Evolutionary conservation across 1,140 invertebrate species (phyloP).

Genomic region (Micrasema longulum): DNA sequence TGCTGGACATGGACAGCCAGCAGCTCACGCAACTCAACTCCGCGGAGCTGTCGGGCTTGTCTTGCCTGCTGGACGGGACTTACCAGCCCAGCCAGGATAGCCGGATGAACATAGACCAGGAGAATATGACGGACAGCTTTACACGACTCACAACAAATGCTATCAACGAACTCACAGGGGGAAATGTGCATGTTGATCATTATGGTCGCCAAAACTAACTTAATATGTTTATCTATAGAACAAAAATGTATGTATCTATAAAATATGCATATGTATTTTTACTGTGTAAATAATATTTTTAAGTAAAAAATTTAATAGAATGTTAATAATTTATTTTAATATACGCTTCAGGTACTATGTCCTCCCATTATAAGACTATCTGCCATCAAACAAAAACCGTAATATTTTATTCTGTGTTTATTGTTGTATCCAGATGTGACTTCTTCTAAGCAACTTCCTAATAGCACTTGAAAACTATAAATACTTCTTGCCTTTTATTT

Average conservation of each 20-base stretch:
- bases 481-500: too few species aligned
- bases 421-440: too few species aligned
- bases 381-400: too few species aligned
- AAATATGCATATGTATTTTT: constrained; percentile 30
- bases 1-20: constrained; percentile 65
- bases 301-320: constrained; percentile 13
- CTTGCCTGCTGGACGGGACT: constrained; percentile 46
- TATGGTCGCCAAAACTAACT: constrained; percentile 12
- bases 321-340: too few species aligned
- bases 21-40: constrained; percentile 65
- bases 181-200: constrained; percentile 10
- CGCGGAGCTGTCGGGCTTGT: constrained; percentile 58
- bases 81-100: constrained; percentile 49
- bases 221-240: background rate
- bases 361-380: too few species aligned
- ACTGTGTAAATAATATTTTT: constrained; percentile 32
- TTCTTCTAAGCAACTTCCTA: too few species aligned
- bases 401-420: too few species aligned
- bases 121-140: constrained; percentile 68
- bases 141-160: constrained; percentile 61
- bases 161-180: constrained; percentile 31
- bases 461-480: too few species aligned
- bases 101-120: constrained; percentile 49
- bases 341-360: too few species aligned
- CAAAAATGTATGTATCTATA: constrained; percentile 15